phyloP scores from a whole-genome alignment of 1,140 invertebrate genomes.

The Thalassaphorura encarpata region DNA sequence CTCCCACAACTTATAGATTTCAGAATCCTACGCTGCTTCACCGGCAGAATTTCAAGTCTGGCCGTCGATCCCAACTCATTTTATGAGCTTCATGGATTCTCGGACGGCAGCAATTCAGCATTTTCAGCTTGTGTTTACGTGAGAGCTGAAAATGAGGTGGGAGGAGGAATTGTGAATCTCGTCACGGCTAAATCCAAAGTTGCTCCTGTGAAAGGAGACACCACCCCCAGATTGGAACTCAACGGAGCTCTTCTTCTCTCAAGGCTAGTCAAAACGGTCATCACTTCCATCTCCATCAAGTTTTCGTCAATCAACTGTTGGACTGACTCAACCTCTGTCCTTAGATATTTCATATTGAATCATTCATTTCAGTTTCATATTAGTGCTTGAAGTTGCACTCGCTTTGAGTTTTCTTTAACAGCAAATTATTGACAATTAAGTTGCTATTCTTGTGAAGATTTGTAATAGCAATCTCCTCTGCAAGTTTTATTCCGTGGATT shows the following conservation, averaged over 20 bases:
- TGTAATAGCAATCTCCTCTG: too few relatives aligned
- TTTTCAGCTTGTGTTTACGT: neutral
- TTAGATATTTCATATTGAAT: neutral
- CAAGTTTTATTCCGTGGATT: too few relatives aligned
- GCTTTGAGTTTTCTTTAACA: too few relatives aligned
- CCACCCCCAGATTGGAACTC: conserved; percentile 6
- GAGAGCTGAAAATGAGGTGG: neutral
- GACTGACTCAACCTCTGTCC: conserved; percentile 3
- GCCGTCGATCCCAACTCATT: neutral
- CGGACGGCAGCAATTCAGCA: neutral
- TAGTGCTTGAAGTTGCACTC: too few relatives aligned
- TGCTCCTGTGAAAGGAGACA: conserved; percentile 1
- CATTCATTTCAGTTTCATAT: too few relatives aligned
- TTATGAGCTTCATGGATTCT: conserved; percentile 3
- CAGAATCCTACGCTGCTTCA: conserved; percentile 4
- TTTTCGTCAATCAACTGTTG: neutral
- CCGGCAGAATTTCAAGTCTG: too few relatives aligned
- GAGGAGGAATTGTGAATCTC: neutral
- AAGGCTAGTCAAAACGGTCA: neutral
- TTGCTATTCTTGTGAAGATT: too few relatives aligned
- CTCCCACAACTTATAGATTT: neutral
- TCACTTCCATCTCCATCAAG: neutral
- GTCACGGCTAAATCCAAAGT: conserved; percentile 9
- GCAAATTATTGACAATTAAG: too few relatives aligned
- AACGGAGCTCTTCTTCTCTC: neutral